Evolutionary conservation across 1,140 invertebrate species (phyloP).

Genomic region (Drosophila virilis): DNA sequence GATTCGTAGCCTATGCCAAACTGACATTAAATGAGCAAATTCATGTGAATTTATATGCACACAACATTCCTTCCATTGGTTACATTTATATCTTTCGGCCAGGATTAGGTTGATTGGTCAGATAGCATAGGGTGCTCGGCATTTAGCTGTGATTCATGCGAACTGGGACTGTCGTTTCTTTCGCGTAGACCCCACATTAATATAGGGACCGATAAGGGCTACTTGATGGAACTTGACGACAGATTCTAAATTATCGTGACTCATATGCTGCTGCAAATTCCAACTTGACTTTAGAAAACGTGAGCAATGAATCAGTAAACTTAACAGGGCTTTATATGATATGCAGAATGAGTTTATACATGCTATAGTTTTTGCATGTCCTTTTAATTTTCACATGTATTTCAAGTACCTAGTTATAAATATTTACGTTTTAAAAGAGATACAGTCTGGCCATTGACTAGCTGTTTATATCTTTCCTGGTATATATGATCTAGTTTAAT

Average conservation of each 20-base stretch:
- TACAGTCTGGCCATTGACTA: no score
- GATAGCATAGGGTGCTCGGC: not conserved
- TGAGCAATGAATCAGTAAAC: constrained; percentile 21
- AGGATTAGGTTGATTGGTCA: constrained; percentile 1
- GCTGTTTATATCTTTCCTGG: no score
- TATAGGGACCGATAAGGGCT: constrained; percentile 20
- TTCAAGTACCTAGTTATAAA: no score
- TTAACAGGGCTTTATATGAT: not conserved
- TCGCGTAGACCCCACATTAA: constrained; percentile 2
- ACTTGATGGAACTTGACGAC: not conserved
- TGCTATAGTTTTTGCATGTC: no score
- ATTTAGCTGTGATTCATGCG: constrained; percentile 24
- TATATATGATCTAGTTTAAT: no score
- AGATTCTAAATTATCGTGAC: constrained; percentile 8
- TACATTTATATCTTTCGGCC: constrained; percentile 17
- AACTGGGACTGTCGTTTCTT: not conserved
- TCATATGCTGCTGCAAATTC: not conserved
- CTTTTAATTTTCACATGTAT: no score
- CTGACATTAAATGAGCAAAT: constrained; percentile 14
- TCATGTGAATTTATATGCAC: constrained; percentile 22
- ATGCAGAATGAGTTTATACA: no score
- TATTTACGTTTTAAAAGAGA: no score
- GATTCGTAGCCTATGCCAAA: constrained; percentile 12
- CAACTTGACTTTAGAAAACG: constrained; percentile 1
- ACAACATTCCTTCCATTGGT: constrained; percentile 1